phyloP scores from a whole-genome alignment of 2,113 vertebrate species.

The Bungarus multicinctus region DNA sequence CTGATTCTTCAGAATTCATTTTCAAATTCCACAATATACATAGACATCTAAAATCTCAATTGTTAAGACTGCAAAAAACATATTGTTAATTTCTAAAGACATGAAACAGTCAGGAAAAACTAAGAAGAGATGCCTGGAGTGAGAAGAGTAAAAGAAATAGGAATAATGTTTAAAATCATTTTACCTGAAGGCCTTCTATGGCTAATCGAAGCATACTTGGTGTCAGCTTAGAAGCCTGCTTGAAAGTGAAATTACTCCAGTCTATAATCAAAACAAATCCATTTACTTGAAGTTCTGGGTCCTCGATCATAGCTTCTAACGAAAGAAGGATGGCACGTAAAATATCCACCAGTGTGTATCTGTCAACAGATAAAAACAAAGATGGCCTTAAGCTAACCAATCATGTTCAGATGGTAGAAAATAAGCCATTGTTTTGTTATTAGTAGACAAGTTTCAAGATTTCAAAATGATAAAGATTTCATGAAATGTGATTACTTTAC shows the following conservation, averaged over 20 bases:
- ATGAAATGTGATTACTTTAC: background rate
- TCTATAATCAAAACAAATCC: constrained; percentile 99
- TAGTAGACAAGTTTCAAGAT: background rate
- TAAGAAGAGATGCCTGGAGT: background rate
- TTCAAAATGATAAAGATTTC: background rate
- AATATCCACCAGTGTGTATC: constrained; percentile 98
- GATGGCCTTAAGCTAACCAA: background rate
- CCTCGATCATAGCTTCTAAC: constrained; percentile 97
- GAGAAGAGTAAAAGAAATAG: background rate
- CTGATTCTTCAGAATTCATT: background rate
- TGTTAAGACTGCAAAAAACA: background rate
- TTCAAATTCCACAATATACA: background rate
- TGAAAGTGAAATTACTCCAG: constrained; percentile 99
- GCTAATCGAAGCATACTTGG: constrained; percentile 96
- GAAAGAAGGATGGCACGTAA: constrained; percentile 95
- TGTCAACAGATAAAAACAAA: constrained; percentile 54
- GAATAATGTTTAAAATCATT: background rate
- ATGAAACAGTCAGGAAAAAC: fast-evolving
- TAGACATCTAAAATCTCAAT: background rate
- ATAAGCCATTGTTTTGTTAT: background rate
- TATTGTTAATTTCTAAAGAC: background rate
- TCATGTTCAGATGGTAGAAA: background rate
- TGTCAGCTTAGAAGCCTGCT: constrained; percentile 96
- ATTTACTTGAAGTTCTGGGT: constrained; percentile 96
- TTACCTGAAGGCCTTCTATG: constrained; percentile 96